phyloP scores from a whole-genome alignment of 2,797 vertebrate species.

The Malurus splendens region DNA sequence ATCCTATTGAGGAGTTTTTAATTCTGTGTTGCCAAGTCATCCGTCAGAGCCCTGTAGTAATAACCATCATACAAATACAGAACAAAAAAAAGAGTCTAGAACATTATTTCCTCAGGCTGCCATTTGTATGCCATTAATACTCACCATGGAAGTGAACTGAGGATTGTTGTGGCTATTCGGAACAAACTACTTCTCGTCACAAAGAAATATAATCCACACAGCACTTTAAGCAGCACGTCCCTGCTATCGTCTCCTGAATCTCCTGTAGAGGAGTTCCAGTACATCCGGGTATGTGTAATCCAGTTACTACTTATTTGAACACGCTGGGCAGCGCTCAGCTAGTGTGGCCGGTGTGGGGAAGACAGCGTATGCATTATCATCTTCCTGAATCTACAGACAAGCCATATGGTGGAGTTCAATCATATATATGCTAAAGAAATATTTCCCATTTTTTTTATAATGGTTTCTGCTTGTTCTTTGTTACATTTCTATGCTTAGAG shows the following conservation, averaged over 20 bases:
- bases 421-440: neutral
- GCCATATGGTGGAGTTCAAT: neutral
- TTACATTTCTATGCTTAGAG: neutral
- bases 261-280: constrained; percentile 95
- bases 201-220: constrained; percentile 78
- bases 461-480: neutral
- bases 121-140: constrained; percentile 97
- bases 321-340: neutral
- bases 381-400: neutral
- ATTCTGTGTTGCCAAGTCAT: neutral
- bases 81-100: neutral
- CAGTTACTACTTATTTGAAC: neutral
- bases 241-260: constrained; percentile 72
- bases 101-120: constrained; percentile 80
- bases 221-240: constrained; percentile 62
- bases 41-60: neutral
- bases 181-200: constrained; percentile 97
- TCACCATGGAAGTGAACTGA: constrained; percentile 87
- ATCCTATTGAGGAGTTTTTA: neutral
- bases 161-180: constrained; percentile 91
- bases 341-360: neutral
- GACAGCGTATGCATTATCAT: neutral
- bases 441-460: neutral
- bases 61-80: neutral
- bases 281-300: constrained; percentile 82